A percentile compares a stretch with the other conserved stretches of the same genome.
Conservation (phyloP, 2,113 vertebrate genomes). For the Balaeniceps rex region DNA sequence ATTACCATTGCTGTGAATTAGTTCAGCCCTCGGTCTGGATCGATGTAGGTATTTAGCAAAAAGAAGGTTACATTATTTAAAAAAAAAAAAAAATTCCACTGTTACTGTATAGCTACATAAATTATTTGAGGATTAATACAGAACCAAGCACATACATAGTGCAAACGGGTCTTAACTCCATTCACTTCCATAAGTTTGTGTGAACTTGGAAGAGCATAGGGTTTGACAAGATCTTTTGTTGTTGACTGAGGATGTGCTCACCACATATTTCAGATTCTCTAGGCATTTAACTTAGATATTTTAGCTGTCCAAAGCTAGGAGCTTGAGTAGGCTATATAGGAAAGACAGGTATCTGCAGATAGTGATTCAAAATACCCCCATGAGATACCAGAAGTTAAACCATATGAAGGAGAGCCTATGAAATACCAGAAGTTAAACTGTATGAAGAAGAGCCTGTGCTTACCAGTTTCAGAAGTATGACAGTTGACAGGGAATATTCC, state of each 20-base stretch:
- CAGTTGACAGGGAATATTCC: background rate
- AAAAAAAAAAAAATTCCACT: background rate
- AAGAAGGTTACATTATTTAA: background rate
- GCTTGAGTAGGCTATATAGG: background rate
- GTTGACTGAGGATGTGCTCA: background rate
- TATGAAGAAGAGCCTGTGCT: background rate
- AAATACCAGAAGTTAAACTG: background rate
- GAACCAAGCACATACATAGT: fast-evolving
- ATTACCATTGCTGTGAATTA: background rate
- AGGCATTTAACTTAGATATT: background rate
- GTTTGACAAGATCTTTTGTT: background rate
- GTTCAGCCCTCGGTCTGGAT: background rate
- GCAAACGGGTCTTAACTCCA: background rate
- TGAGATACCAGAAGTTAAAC: background rate
- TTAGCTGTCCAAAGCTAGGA: background rate
- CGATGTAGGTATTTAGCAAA: background rate
- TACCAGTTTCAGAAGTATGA: background rate
- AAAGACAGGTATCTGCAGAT: background rate
- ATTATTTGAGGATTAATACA: background rate
- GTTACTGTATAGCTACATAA: background rate
- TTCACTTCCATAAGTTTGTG: background rate
- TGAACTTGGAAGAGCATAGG: fast-evolving
- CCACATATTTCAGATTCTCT: background rate
- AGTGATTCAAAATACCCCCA: background rate
- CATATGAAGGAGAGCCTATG: background rate